Evolutionary conservation across 1,140 invertebrate genomes (phyloP).

Genomic region (Heliconius melpomene): DNA sequence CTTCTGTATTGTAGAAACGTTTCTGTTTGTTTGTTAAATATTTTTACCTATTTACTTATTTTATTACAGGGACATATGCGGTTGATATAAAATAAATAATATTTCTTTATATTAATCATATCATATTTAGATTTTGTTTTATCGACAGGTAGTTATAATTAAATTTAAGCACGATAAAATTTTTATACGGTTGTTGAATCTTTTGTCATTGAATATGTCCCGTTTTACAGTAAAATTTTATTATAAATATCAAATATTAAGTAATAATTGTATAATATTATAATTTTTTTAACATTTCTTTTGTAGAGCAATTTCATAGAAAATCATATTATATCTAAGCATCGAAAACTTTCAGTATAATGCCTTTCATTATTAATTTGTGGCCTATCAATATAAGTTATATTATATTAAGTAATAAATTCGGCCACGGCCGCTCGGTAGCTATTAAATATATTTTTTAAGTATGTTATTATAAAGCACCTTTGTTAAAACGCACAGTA

Average conservation of each 20-base stretch:
- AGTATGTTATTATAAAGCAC: slow-evolving; percentile 40
- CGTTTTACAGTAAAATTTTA: too few relatives aligned
- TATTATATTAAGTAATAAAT: slow-evolving; percentile 11
- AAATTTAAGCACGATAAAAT: too few relatives aligned
- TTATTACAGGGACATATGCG: neutral
- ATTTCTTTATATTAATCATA: too few relatives aligned
- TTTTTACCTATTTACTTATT: neutral
- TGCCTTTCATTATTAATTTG: neutral
- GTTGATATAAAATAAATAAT: too few relatives aligned
- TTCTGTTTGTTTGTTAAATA: neutral
- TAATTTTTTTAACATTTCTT: too few relatives aligned
- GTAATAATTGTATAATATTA: too few relatives aligned
- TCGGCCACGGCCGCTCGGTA: slow-evolving; percentile 30
- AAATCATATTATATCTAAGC: neutral
- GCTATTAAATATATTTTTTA: slow-evolving; percentile 41
- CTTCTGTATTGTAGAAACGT: neutral
- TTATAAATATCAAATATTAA: too few relatives aligned
- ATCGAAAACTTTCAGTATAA: neutral
- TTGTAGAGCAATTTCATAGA: too few relatives aligned
- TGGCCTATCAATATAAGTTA: neutral
- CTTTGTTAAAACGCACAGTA: slow-evolving; percentile 52
- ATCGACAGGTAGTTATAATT: too few relatives aligned
- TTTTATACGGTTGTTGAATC: too few relatives aligned
- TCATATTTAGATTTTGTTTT: too few relatives aligned
- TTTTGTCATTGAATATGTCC: too few relatives aligned